Conservation (phyloP, 23 tunicate species). For the Halocynthia roretzi region DNA sequence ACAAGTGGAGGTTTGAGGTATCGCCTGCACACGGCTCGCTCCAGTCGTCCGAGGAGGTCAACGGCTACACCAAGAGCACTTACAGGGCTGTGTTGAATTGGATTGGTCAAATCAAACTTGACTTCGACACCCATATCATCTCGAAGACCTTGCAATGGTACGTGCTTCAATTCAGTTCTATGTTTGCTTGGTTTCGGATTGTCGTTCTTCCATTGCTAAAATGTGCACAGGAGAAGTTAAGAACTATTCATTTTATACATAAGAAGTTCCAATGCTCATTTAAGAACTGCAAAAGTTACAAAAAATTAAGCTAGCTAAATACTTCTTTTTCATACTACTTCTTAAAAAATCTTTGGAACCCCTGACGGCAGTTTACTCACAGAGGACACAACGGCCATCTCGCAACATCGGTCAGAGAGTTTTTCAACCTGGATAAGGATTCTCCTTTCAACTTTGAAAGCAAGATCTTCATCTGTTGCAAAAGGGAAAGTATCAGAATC, state of each 20-base stretch:
- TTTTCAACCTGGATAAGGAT: constrained; percentile 66
- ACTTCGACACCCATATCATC: constrained; percentile 16
- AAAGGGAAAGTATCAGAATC: constrained; percentile 1
- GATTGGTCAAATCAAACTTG: constrained; percentile 54
- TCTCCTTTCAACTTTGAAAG: constrained; percentile 58
- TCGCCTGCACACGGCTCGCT: constrained; percentile 40
- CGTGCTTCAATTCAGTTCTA: constrained; percentile 41
- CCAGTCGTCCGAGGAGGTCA: constrained; percentile 39
- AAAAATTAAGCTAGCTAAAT: neutral
- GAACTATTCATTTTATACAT: neutral
- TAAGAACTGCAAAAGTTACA: neutral
- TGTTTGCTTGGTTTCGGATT: constrained; percentile 32
- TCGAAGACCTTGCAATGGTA: constrained; percentile 20
- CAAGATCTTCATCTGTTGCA: constrained; percentile 23
- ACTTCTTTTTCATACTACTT: constrained; percentile 3
- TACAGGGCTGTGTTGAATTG: constrained; percentile 43
- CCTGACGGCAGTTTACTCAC: constrained; percentile 12
- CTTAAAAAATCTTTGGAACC: neutral
- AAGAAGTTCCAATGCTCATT: neutral
- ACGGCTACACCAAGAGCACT: constrained; percentile 68
- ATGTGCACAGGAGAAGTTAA: neutral
- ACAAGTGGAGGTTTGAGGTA: constrained; percentile 81
- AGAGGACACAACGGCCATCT: constrained; percentile 43
- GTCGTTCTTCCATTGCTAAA: constrained; percentile 16
- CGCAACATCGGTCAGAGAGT: constrained; percentile 38